These are phyloP conservation scores for Agapostemon virescens DNA, from an alignment of 2,888 invertebrate genomes.

Conservation along the genomic window DNA sequence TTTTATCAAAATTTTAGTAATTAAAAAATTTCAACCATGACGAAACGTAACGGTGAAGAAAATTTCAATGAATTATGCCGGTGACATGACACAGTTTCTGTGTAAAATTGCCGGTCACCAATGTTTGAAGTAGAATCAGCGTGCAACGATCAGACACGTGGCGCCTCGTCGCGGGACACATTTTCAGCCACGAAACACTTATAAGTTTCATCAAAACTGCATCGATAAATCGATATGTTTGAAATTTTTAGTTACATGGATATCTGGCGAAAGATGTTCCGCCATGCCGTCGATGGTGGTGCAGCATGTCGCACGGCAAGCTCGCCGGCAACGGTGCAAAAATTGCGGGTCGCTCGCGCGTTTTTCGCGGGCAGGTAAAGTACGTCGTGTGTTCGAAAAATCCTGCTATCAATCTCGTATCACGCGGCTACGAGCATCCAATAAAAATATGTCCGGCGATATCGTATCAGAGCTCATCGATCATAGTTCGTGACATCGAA, in stretches of 20 bases:
- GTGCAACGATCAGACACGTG: not conserved
- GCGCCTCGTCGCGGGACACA: too few species aligned
- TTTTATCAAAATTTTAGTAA: too few species aligned
- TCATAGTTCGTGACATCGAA: not conserved
- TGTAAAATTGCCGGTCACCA: too few species aligned
- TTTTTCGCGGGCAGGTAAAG: not conserved
- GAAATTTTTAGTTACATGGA: not conserved
- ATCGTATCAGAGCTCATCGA: conserved; percentile 12
- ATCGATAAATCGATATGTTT: not conserved
- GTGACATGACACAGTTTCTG: too few species aligned
- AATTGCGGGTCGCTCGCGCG: not conserved
- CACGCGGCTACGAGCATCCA: not conserved
- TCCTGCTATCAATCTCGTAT: not conserved
- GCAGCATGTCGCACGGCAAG: not conserved
- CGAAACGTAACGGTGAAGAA: too few species aligned
- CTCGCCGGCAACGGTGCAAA: not conserved
- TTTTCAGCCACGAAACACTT: not conserved
- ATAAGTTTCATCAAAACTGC: not conserved
- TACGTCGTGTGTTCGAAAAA: not conserved
- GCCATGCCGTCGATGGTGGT: not conserved
- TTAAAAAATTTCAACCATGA: too few species aligned
- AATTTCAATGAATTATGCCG: too few species aligned
- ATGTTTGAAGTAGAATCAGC: not conserved
- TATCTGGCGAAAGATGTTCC: not conserved
- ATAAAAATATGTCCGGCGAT: conserved; percentile 22